Evolutionary conservation across 1,140 invertebrate genomes (phyloP).

Genomic region (Nylanderia fulva): DNA sequence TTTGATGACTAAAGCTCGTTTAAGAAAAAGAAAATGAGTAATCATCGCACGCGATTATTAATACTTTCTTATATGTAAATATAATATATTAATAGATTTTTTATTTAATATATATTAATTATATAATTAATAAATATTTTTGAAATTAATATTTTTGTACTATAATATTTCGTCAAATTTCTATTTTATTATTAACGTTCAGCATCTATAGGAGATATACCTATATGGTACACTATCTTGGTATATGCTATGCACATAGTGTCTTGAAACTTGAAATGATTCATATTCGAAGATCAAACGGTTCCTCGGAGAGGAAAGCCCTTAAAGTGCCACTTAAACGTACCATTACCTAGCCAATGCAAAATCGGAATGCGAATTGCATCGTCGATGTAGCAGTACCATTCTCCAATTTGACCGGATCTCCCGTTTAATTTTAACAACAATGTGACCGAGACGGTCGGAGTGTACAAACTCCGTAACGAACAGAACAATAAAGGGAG

Average conservation of each 20-base stretch:
- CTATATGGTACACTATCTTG: background rate
- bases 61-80: too few relatives aligned
- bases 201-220: background rate
- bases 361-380: constrained; percentile 52
- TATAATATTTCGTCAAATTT: background rate
- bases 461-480: constrained; percentile 7
- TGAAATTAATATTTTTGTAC: too few relatives aligned
- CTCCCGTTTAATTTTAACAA: constrained; percentile 19
- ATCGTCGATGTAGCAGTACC: background rate
- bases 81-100: too few relatives aligned
- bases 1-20: background rate
- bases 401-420: constrained; percentile 1
- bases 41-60: background rate
- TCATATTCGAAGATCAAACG: constrained; percentile 42
- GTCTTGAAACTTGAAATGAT: constrained; percentile 12
- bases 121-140: too few relatives aligned
- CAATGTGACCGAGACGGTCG: constrained; percentile 15
- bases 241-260: background rate
- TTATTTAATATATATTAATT: too few relatives aligned
- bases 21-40: background rate
- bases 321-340: constrained; percentile 29
- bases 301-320: background rate
- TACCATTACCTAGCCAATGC: constrained; percentile 16
- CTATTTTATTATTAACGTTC: background rate
- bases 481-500: constrained; percentile 14